Evolutionary conservation across 2,113 vertebrate species (phyloP).

Genomic region (Hypanus sabinus): DNA sequence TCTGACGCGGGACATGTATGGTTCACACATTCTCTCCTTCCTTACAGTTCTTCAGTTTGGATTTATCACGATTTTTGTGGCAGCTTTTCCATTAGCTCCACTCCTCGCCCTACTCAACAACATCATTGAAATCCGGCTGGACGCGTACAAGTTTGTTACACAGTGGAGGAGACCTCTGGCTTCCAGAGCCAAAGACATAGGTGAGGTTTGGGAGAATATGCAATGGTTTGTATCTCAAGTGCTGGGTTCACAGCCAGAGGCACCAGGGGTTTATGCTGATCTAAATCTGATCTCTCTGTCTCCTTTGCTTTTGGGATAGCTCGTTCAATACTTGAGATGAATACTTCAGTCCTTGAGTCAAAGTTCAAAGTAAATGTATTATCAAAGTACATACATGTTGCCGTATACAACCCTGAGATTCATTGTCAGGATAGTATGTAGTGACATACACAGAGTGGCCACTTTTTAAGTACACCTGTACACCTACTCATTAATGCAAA

Average conservation of each 20-base stretch:
- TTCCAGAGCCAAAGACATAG: constrained; percentile 90
- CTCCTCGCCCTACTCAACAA: constrained; percentile 91
- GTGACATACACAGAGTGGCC: too few species aligned
- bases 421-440: too few species aligned
- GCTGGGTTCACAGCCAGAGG: background rate
- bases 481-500: too few species aligned
- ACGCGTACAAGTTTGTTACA: constrained; percentile 95
- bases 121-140: constrained; percentile 89
- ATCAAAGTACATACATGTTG: too few species aligned
- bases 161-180: constrained; percentile 87
- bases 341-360: too few species aligned
- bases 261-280: background rate
- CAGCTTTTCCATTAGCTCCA: constrained; percentile 89
- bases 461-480: too few species aligned
- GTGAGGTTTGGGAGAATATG: constrained; percentile 50
- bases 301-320: too few species aligned
- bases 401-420: too few species aligned
- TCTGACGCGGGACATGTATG: background rate
- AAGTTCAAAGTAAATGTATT: too few species aligned
- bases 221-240: background rate
- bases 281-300: too few species aligned
- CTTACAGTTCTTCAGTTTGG: constrained; percentile 85
- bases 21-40: background rate
- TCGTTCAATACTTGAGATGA: too few species aligned
- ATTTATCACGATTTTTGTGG: constrained; percentile 95